Evolutionary conservation across 2,888 invertebrate genomes (phyloP).

Genomic region (Holacanthella duospinosa): DNA sequence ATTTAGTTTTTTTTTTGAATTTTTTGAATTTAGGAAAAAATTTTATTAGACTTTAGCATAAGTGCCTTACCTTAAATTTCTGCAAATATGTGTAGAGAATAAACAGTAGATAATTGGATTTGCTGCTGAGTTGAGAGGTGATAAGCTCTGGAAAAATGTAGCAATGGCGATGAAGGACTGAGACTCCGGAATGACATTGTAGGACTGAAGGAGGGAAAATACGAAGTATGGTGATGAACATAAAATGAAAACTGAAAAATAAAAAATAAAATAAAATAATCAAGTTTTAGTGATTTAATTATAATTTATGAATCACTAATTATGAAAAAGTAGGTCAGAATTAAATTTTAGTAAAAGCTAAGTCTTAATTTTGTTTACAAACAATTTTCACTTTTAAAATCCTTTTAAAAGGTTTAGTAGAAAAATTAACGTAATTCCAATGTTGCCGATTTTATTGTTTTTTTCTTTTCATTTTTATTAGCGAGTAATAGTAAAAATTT

Average conservation of each 20-base stretch:
- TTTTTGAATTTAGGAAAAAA: too few relatives aligned
- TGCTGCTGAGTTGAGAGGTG: conserved; percentile 84
- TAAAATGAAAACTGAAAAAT: conserved; percentile 68
- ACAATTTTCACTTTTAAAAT: too few relatives aligned
- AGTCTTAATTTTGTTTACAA: too few relatives aligned
- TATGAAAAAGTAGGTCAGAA: too few relatives aligned
- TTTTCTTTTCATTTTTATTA: too few relatives aligned
- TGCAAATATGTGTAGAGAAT: conserved; percentile 79
- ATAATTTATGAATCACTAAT: neutral
- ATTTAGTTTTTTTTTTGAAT: too few relatives aligned
- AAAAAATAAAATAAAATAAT: neutral
- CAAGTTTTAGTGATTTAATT: neutral
- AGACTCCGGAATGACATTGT: conserved; percentile 64
- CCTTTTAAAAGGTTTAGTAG: too few relatives aligned
- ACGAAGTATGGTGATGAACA: conserved; percentile 94
- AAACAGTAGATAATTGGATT: conserved; percentile 90
- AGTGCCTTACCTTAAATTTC: conserved; percentile 66
- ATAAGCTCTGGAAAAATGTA: conserved; percentile 81
- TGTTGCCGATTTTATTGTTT: too few relatives aligned
- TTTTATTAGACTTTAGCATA: too few relatives aligned
- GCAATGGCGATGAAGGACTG: conserved; percentile 73
- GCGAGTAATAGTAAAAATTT: too few relatives aligned
- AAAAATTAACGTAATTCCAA: too few relatives aligned
- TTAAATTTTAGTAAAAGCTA: too few relatives aligned
- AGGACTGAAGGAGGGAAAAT: conserved; percentile 82